These are phyloP conservation scores for Pachycephus smyrnensis DNA, from an alignment of 2,888 invertebrate genomes.

Conservation along the genomic window DNA sequence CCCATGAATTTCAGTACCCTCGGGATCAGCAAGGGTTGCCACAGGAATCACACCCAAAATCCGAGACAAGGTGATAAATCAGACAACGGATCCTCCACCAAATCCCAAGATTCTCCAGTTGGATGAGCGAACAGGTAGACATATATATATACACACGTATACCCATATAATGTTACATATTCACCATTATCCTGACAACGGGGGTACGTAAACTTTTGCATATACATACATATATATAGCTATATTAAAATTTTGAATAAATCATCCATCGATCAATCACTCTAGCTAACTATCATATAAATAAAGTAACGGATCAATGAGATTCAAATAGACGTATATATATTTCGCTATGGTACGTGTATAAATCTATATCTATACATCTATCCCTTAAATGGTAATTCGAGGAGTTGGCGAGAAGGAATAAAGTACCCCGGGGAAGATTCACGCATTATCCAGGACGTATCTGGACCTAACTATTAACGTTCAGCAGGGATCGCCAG, in stretches of 20 bases:
- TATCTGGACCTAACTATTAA: neutral
- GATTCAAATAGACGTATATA: slow-evolving; percentile 9
- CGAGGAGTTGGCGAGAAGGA: neutral
- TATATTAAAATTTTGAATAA: neutral
- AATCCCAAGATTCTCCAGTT: neutral
- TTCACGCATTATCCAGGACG: neutral
- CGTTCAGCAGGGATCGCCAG: neutral
- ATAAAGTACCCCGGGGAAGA: neutral
- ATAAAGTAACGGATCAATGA: neutral
- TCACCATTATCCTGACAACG: neutral
- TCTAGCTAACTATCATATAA: slow-evolving; percentile 5
- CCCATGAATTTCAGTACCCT: neutral
- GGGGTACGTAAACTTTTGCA: neutral
- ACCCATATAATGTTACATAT: neutral
- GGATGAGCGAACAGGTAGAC: neutral
- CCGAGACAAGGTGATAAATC: neutral
- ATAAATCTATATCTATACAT: neutral
- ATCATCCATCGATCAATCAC: neutral
- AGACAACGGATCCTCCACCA: neutral
- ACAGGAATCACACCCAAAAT: neutral
- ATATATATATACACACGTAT: neutral
- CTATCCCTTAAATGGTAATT: slow-evolving; percentile 12
- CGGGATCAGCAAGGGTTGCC: neutral
- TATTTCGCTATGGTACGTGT: slow-evolving; percentile 4
- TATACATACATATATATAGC: neutral